These are phyloP conservation scores for Himalopsyche japonica DNA, from an alignment of 2,888 invertebrate species.

Conservation along the genomic window DNA sequence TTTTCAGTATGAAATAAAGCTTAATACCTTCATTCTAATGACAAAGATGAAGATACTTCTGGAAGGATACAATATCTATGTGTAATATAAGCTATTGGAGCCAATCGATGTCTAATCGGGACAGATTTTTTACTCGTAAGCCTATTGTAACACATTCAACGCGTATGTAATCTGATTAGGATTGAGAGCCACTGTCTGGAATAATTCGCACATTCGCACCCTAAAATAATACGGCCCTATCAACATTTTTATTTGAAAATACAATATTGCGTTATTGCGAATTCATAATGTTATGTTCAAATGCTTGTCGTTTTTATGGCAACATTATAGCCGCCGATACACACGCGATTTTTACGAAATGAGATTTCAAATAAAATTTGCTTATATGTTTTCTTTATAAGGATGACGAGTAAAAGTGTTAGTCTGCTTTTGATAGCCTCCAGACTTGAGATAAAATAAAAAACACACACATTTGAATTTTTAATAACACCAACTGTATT, in stretches of 20 bases:
- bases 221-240: constrained; percentile 39
- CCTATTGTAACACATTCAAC: too few species aligned
- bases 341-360: not conserved
- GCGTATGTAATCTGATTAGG: not conserved
- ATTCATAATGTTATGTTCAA: constrained; percentile 36
- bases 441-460: too few species aligned
- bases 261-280: constrained; percentile 39
- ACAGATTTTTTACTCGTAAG: too few species aligned
- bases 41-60: too few species aligned
- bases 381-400: not conserved
- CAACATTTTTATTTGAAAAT: constrained; percentile 39
- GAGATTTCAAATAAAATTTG: not conserved
- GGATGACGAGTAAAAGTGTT: not conserved
- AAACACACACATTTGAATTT: too few species aligned
- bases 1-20: too few species aligned
- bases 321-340: constrained; percentile 3
- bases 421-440: not conserved
- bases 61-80: too few species aligned
- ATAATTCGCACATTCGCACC: constrained; percentile 30
- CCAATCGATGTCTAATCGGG: too few species aligned
- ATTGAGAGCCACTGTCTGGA: constrained; percentile 11
- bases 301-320: constrained; percentile 30
- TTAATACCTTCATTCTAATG: too few species aligned
- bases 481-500: too few species aligned
- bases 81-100: too few species aligned